Evolutionary conservation across 2,113 vertebrate species (phyloP).

Genomic region (Silurus meridionalis): DNA sequence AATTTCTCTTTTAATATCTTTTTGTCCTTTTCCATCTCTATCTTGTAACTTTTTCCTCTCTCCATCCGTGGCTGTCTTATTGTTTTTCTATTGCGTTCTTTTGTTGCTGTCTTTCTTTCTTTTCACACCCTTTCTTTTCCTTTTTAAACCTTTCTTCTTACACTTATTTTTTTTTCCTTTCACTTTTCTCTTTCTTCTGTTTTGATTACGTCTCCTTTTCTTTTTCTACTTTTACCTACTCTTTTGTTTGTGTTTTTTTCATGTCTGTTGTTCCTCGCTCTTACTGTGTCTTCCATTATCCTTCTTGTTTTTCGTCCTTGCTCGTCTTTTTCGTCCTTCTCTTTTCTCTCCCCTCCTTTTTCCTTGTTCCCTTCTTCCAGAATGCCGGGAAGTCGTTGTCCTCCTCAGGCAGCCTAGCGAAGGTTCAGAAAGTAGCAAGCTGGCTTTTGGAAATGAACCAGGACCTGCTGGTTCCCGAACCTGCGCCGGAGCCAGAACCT

Average conservation of each 20-base stretch:
- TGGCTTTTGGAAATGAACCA: slow-evolving; percentile 99
- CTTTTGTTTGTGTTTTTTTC: not conserved
- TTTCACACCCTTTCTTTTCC: not conserved
- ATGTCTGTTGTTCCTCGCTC: not conserved
- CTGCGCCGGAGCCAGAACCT: slow-evolving; percentile 84
- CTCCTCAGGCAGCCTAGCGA: slow-evolving; percentile 98
- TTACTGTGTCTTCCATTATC: not conserved
- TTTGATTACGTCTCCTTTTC: no score
- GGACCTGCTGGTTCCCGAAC: slow-evolving; percentile 84
- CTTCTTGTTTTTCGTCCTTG: not conserved
- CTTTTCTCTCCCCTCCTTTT: not conserved
- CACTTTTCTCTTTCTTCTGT: not conserved
- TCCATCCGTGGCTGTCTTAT: not conserved
- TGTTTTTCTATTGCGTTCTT: not conserved
- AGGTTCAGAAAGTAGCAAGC: slow-evolving; percentile 99
- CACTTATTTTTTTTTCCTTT: not conserved
- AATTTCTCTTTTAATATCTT: not conserved
- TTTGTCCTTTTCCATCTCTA: not conserved
- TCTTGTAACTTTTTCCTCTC: not conserved
- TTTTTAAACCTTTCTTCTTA: no score
- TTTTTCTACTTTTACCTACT: no score
- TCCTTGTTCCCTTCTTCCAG: slow-evolving; percentile 66
- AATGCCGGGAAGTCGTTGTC: slow-evolving; percentile 94
- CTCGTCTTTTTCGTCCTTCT: not conserved
- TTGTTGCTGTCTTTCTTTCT: not conserved